phyloP scores from a whole-genome alignment of 2,797 vertebrate species.

The Gymnopithys bicolor region DNA sequence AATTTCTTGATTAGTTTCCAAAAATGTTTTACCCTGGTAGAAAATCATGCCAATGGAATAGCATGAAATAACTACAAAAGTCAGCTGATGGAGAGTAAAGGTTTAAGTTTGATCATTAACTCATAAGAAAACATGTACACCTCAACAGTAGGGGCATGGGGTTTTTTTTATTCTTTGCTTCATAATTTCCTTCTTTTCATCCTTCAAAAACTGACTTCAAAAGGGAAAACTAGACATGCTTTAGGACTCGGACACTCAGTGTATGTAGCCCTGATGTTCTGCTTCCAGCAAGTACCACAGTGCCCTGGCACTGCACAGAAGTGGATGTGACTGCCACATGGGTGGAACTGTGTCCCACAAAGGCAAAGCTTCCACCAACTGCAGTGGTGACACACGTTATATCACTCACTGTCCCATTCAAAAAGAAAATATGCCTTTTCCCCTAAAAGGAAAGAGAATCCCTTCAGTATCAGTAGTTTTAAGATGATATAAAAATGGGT shows the following conservation, averaged over 20 bases:
- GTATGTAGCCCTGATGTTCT: background rate
- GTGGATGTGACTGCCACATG: background rate
- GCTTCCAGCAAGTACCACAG: background rate
- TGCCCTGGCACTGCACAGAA: background rate
- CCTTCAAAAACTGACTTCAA: background rate
- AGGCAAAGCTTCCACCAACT: background rate
- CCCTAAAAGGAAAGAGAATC: background rate
- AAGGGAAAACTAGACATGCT: background rate
- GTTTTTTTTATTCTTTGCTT: background rate
- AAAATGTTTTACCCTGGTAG: background rate
- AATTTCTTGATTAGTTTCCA: background rate
- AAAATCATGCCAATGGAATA: background rate
- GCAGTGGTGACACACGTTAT: background rate
- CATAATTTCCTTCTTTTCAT: background rate
- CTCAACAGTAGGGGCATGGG: background rate
- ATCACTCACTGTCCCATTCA: background rate
- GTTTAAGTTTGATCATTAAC: background rate
- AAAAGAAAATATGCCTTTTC: background rate
- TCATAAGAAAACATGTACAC: accelerated
- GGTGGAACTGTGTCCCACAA: background rate
- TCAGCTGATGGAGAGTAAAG: background rate
- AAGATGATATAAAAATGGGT: constrained; percentile 12
- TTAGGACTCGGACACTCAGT: background rate
- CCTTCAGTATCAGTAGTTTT: constrained; percentile 14
- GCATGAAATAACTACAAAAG: background rate